phyloP scores from a whole-genome alignment of 2,888 invertebrate species.

The Spilosoma lubricipeda region DNA sequence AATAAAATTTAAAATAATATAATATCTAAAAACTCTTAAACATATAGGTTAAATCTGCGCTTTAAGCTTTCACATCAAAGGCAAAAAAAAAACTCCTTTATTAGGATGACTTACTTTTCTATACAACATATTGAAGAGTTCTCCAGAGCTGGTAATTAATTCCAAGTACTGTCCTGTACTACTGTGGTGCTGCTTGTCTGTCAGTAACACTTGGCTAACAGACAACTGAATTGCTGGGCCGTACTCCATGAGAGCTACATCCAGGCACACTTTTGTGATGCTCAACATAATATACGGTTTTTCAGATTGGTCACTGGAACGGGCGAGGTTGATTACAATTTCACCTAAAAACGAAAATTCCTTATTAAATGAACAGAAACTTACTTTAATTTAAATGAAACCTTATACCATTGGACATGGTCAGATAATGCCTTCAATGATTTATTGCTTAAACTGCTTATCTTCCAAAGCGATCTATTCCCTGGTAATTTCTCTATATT shows the following conservation, averaged over 20 bases:
- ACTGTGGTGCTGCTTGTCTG: slow-evolving; percentile 92
- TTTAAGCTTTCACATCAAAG: neutral
- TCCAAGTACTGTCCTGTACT: slow-evolving; percentile 92
- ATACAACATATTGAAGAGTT: slow-evolving; percentile 90
- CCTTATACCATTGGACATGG: no score
- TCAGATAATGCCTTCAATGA: no score
- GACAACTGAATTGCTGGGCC: slow-evolving; percentile 91
- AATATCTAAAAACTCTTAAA: no score
- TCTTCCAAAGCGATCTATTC: no score
- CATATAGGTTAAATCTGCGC: neutral
- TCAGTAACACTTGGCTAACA: slow-evolving; percentile 75
- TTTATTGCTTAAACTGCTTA: no score
- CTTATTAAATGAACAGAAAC: no score
- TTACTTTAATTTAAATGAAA: no score
- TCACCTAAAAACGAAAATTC: slow-evolving; percentile 72
- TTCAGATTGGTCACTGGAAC: slow-evolving; percentile 88
- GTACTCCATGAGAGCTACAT: slow-evolving; percentile 91
- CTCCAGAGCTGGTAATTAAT: slow-evolving; percentile 88
- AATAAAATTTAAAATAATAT: no score
- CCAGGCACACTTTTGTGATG: slow-evolving; percentile 89
- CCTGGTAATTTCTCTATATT: no score
- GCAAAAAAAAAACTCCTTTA: neutral
- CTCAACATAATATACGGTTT: slow-evolving; percentile 91
- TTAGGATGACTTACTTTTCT: slow-evolving; percentile 87
- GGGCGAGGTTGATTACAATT: slow-evolving; percentile 88